These are phyloP conservation scores for Eilema caniola DNA, from an alignment of 2,888 invertebrate species.

Conservation along the genomic window DNA sequence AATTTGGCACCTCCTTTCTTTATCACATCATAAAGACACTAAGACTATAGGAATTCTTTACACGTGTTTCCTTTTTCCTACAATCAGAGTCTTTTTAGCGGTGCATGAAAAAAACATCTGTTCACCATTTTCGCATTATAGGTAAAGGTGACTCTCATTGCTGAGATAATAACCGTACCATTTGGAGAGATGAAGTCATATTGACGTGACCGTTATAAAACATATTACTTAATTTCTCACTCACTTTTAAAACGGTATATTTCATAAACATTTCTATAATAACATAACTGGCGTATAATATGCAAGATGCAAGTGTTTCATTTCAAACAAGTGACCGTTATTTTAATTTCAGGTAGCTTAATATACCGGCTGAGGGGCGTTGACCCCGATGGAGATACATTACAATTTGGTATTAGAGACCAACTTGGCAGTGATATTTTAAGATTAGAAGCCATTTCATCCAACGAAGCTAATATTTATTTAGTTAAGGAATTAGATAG, in stretches of 20 bases:
- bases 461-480: conserved; percentile 95
- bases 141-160: not conserved
- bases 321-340: conserved; percentile 45
- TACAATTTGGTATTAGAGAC: conserved; percentile 93
- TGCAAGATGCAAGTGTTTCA: conserved; percentile 27
- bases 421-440: conserved; percentile 94
- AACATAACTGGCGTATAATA: conserved; percentile 24
- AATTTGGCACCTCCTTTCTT: too few relatives aligned
- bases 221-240: conserved; percentile 37
- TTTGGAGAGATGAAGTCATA: not conserved
- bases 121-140: not conserved
- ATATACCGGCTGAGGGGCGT: conserved; percentile 93
- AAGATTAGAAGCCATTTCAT: conserved; percentile 92
- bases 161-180: not conserved
- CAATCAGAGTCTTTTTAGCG: too few relatives aligned
- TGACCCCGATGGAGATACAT: conserved; percentile 94
- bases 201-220: conserved; percentile 3
- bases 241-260: conserved; percentile 35
- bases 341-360: conserved; percentile 89
- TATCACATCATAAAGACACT: too few relatives aligned
- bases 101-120: too few relatives aligned
- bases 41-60: too few relatives aligned
- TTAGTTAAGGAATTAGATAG: conserved; percentile 96
- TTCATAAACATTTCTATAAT: conserved; percentile 24
- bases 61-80: too few relatives aligned